Conservation (phyloP, 1,140 invertebrate genomes). For the Ptiloglossa arizonensis region DNA sequence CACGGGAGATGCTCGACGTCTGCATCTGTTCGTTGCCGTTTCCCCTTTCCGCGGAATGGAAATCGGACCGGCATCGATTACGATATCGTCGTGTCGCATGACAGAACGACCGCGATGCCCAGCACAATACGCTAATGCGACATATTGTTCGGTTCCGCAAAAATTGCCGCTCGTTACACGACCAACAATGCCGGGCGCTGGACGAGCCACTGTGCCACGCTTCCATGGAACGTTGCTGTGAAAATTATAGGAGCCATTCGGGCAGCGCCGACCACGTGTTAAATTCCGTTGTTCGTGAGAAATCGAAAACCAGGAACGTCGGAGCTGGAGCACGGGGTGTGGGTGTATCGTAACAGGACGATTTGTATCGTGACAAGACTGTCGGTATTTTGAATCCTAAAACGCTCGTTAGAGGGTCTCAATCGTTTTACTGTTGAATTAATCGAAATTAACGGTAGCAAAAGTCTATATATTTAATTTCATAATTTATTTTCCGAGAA, state of each 20-base stretch:
- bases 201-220: not conserved
- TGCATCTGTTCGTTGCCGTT: not conserved
- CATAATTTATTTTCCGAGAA: too few species aligned
- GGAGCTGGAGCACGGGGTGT: too few species aligned
- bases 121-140: conserved; percentile 80
- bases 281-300: not conserved
- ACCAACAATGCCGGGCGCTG: conserved; percentile 69
- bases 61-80: conserved; percentile 62
- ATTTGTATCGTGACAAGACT: too few species aligned
- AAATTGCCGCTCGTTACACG: conserved; percentile 80
- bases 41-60: conserved; percentile 53
- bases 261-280: not conserved
- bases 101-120: conserved; percentile 36
- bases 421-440: too few species aligned
- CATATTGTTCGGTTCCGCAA: conserved; percentile 79
- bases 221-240: conserved; percentile 4
- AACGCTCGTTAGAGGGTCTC: too few species aligned
- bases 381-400: too few species aligned
- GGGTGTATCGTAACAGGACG: not conserved
- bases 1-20: conserved; percentile 1
- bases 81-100: conserved; percentile 59
- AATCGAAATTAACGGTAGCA: too few species aligned
- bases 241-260: conserved; percentile 28
- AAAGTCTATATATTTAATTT: too few species aligned
- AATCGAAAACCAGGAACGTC: not conserved